Base-by-base conservation (phyloP, 2,888 invertebrate species). In the Gisinianus flammeolus region DNA sequence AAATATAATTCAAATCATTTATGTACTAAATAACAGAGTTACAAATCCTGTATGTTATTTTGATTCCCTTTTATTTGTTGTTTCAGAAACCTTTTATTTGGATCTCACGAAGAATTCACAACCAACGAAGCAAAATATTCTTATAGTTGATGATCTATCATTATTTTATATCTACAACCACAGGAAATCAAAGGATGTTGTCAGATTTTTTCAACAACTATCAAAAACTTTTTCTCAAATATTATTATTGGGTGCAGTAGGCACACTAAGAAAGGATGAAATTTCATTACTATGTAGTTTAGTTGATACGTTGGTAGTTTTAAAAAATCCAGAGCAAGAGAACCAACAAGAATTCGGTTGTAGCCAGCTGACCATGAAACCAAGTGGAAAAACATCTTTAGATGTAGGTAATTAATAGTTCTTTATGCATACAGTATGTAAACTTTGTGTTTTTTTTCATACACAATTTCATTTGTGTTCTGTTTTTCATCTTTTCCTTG, bases 81-180 rank as follows among this genome's bases (percentile, higher is more conserved):
- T 26, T 54, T 30, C 52, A 77, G 77, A 33, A 19, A 16, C 10
- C 2, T 44, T 71, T 24, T 71, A 62, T 31, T 31, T 19, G 10
- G 58, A 26, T 12, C 62, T 77, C 1, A 71, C 12, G 2, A 30
- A 28, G 1, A 76, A 66, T 44, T n/a, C 30, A n/a, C 44, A 19
- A 12, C n/a, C 56, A n/a, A n/a, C 64, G 0, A 69, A 70, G 12
- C 26, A 35, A 31, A 68, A 83, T 62, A 54, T 83, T 24, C 58
- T 83, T 33, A 72, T 84, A 19, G 62, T 84, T 10, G 84, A 84
- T 54, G 84, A 84, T 35, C 76, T 82, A 30, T 54, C 80, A 26
- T 16, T 82, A 26, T 79, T 83, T 52, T 81, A 78, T 6, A 66
- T 81, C 26, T 58, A 79, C 6, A 76, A 74, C 24, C 56, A 66